A percentile compares a stretch with the other conserved stretches of the same genome.
These are phyloP conservation scores for Corythornis madagascariensis DNA, from an alignment of 2,113 vertebrate genomes.

Conservation along the genomic window DNA sequence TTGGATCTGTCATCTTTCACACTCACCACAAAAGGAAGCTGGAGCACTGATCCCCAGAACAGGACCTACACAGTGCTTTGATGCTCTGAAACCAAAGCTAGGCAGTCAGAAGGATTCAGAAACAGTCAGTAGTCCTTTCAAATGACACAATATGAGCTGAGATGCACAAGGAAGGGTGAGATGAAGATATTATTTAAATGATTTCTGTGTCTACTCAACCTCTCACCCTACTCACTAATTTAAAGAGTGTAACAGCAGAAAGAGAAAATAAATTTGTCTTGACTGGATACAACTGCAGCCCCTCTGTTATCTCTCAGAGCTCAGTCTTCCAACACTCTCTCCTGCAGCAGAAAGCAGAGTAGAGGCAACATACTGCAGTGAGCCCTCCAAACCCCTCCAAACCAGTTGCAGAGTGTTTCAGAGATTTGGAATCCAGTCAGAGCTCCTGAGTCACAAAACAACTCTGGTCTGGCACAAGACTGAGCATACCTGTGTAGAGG, in stretches of 20 bases:
- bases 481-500: background rate
- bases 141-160: background rate
- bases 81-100: background rate
- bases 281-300: background rate
- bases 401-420: background rate
- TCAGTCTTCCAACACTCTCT: background rate
- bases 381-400: background rate
- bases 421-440: background rate
- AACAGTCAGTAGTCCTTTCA: background rate
- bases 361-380: background rate
- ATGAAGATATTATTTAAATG: background rate
- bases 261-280: background rate
- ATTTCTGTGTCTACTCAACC: background rate
- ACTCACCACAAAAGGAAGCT: background rate
- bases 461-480: background rate
- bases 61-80: background rate
- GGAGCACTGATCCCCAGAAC: background rate
- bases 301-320: background rate
- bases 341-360: background rate
- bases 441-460: background rate
- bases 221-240: background rate
- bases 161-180: background rate
- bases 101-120: background rate
- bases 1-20: background rate
- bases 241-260: background rate